These are phyloP conservation scores for Harpagoxenus sublaevis DNA, from an alignment of 2,888 invertebrate genomes.

Conservation along the genomic window DNA sequence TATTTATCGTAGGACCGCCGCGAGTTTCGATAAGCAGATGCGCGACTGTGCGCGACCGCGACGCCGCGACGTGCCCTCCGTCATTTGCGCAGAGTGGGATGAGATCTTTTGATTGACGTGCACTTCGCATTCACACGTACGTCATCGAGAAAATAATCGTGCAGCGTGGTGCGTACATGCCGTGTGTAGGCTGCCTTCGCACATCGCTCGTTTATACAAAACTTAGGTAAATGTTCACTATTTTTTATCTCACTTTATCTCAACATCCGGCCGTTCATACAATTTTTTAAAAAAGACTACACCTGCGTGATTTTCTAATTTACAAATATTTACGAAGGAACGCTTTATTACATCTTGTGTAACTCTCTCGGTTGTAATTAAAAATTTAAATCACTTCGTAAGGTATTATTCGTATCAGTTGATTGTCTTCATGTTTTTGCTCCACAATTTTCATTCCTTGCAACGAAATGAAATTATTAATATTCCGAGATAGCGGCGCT, in stretches of 20 bases:
- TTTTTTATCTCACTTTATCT: not conserved
- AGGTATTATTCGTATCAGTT: not conserved
- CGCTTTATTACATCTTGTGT: not conserved
- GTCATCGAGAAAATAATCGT: conserved; percentile 11
- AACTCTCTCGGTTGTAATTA: not conserved
- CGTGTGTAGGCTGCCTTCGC: not conserved
- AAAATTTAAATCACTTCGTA: not conserved
- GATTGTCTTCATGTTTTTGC: not conserved
- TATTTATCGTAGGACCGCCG: too few species aligned
- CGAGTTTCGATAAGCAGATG: too few species aligned
- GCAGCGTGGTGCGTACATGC: not conserved
- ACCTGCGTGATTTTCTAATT: not conserved
- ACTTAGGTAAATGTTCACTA: not conserved
- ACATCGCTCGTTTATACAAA: not conserved
- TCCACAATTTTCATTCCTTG: not conserved
- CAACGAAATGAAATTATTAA: conserved; percentile 24
- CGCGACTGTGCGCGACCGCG: too few species aligned
- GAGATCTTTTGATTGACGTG: not conserved
- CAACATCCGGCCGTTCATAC: not conserved
- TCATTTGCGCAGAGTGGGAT: not conserved
- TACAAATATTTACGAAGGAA: not conserved
- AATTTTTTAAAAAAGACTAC: not conserved
- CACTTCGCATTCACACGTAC: too few species aligned
- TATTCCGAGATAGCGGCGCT: not conserved
- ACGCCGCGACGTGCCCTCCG: not conserved